Conservation (phyloP, 1,140 invertebrate species). For the silkworm (Bombyx mori) region DNA sequence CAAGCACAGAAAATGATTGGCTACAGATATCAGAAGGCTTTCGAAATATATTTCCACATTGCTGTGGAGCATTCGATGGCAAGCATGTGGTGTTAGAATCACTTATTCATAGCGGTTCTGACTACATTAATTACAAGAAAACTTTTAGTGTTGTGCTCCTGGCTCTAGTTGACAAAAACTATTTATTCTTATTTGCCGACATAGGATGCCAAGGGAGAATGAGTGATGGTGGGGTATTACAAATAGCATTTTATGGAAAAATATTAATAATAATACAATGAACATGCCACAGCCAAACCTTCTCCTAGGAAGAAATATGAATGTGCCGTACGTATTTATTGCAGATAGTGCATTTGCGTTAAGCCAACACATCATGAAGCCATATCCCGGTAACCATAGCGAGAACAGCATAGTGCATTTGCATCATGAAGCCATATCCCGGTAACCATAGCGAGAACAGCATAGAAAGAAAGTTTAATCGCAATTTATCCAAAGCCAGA, state of each 20-base stretch:
- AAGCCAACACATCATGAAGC: neutral
- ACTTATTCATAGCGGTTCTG: slow-evolving; percentile 47
- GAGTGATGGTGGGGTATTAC: slow-evolving; percentile 3
- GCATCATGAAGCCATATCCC: slow-evolving; percentile 1
- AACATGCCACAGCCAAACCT: neutral
- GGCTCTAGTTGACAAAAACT: slow-evolving; percentile 37
- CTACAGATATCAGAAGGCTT: slow-evolving; percentile 25
- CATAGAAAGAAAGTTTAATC: slow-evolving; percentile 15
- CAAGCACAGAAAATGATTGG: slow-evolving; percentile 20
- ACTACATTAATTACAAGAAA: slow-evolving; percentile 71
- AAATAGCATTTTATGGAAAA: slow-evolving; percentile 2
- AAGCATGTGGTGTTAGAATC: slow-evolving; percentile 46
- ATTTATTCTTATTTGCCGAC: slow-evolving; percentile 18
- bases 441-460: slow-evolving; percentile 8
- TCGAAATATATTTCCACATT: slow-evolving; percentile 36
- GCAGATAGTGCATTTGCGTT: slow-evolving; percentile 2
- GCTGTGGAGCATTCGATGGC: slow-evolving; percentile 31
- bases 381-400: slow-evolving; percentile 9
- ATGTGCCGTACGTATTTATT: slow-evolving; percentile 2
- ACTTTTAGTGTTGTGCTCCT: slow-evolving; percentile 68
- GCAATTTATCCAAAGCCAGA: slow-evolving; percentile 11
- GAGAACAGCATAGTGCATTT: slow-evolving; percentile 5
- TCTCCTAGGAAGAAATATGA: neutral
- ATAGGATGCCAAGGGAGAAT: slow-evolving; percentile 5
- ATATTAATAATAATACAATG: neutral